A percentile compares a stretch with the other conserved stretches of the same genome.
phyloP scores from a whole-genome alignment of 2,113 vertebrate species.

The Ailurus styani region DNA sequence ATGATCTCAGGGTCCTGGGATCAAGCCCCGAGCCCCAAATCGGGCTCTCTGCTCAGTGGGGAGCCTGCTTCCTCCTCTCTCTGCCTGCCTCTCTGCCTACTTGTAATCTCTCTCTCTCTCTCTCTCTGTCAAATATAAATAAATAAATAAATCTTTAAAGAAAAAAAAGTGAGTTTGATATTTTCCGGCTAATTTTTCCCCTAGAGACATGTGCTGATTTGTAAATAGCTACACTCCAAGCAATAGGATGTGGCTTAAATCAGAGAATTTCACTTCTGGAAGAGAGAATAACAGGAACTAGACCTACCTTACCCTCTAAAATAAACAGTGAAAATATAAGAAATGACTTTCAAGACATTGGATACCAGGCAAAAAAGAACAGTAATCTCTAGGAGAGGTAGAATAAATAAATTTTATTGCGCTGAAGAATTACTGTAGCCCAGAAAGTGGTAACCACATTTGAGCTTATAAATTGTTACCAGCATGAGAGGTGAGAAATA shows the following conservation, averaged over 20 bases:
- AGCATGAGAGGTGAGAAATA: background rate
- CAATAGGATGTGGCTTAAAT: background rate
- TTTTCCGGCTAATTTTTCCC: background rate
- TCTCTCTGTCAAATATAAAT: too few species aligned
- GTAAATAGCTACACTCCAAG: background rate
- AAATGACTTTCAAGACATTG: background rate
- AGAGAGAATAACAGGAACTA: background rate
- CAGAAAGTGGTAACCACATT: background rate
- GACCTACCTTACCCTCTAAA: background rate
- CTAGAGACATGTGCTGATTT: background rate
- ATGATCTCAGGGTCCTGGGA: too few species aligned
- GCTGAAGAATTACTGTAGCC: background rate
- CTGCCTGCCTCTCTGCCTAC: too few species aligned
- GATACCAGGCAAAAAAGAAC: background rate
- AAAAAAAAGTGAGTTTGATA: background rate
- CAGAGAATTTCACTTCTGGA: background rate
- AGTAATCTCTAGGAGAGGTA: background rate
- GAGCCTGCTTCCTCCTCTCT: too few species aligned
- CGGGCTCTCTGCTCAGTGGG: too few species aligned
- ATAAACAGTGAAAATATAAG: background rate
- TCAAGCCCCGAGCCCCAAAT: too few species aligned
- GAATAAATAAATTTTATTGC: background rate
- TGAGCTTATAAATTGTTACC: background rate
- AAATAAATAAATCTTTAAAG: too few species aligned
- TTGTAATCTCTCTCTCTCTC: too few species aligned